These are phyloP conservation scores for Celastrina argiolus DNA, from an alignment of 2,888 invertebrate genomes.

Conservation along the genomic window DNA sequence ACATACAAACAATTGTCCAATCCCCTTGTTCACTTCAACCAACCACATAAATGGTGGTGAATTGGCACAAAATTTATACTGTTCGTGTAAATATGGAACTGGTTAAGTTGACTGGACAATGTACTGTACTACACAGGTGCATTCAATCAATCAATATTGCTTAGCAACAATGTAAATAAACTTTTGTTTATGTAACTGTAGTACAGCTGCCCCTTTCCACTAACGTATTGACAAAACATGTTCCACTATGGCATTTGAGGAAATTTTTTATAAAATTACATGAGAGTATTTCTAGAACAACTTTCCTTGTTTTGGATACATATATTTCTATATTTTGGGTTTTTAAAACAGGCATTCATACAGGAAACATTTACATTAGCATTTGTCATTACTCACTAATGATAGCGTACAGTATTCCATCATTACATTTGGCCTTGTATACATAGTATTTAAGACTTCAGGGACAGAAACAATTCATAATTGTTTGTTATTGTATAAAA, in stretches of 20 bases:
- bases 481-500: background rate
- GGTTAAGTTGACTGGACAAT: too few species aligned
- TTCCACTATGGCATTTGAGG: background rate
- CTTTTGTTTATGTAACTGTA: slow-evolving; percentile 1
- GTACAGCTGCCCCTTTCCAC: background rate
- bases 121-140: background rate
- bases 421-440: background rate
- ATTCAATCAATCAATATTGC: slow-evolving; percentile 8
- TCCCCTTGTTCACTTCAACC: too few species aligned
- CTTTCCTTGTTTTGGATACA: background rate
- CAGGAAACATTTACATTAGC: background rate
- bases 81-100: too few species aligned
- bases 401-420: background rate
- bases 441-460: background rate
- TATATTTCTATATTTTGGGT: background rate
- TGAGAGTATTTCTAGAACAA: background rate
- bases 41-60: too few species aligned
- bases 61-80: too few species aligned
- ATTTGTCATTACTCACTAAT: background rate
- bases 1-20: too few species aligned
- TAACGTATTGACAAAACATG: slow-evolving; percentile 13
- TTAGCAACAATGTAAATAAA: background rate
- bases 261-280: too few species aligned
- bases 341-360: background rate
- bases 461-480: background rate